Base-by-base conservation (phyloP, 2,888 invertebrate species). In the Agriopis leucophaearia region DNA sequence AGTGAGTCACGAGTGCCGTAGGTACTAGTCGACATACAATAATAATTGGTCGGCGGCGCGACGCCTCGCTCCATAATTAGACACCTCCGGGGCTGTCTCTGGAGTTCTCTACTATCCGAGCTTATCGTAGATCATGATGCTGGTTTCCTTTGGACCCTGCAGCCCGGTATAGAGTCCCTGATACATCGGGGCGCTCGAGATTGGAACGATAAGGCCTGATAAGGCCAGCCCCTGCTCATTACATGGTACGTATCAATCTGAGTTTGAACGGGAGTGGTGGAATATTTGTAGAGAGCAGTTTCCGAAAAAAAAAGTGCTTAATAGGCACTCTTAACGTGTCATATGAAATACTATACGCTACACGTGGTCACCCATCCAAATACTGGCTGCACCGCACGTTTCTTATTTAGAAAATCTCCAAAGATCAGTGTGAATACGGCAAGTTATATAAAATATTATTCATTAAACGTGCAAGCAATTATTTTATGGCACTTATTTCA, bases 91-190 rank as follows among this genome's bases (percentile, higher is more conserved):
- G 44, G 15, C 54, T 42, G 65, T 55, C 59, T 13, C 51, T 9
- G 4, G 3, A 5, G 61, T 8, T 56, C 36, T 12, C 36, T 12
- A 36, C 65, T 45, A 61, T 66, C 36, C n/a, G 8, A 51, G 66
- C 66, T 57, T 66, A 61, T 66, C 66, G 60, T 1, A 16, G 60
- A 60, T 60, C 60, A 61, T 38, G 50, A 42, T 55, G 60, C 55
- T 36, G 60, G 27, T 27, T 27, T 27, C 60, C 27, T 6, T 15
- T 2, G 44, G 44, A 45, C 18, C 59, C 42, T 54, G 27, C 18
- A 48, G 48, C 45, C 45, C 45, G 18, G 18, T 9, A 4, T 18
- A 48, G 48, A 44, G 13, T 48, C 18, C 48, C 48, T 18, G 10
- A 8, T 48, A 18, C 18, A 18, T 16, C 48, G 48, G 18, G 10